These are phyloP conservation scores for Holacanthella duospinosa DNA, from an alignment of 2,888 invertebrate species.

Conservation along the genomic window DNA sequence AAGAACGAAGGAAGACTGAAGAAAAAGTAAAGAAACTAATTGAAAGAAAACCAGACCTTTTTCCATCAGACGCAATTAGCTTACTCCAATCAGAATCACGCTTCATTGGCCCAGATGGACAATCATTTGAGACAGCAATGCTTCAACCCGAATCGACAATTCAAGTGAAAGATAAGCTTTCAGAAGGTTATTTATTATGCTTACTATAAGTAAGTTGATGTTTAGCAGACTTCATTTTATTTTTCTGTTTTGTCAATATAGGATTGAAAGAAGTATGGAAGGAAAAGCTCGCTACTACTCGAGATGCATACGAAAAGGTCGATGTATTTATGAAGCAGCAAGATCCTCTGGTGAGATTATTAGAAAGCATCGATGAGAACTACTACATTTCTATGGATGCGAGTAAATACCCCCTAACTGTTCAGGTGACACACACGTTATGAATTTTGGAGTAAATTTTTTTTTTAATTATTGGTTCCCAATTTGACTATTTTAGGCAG, in stretches of 20 bases:
- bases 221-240: not conserved
- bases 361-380: not conserved
- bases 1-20: too few species aligned
- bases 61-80: not conserved
- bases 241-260: not conserved
- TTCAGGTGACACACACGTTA: not conserved
- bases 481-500: not conserved
- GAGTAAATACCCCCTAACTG: not conserved
- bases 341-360: not conserved
- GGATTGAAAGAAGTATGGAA: not conserved
- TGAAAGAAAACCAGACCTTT: not conserved
- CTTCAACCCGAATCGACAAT: not conserved
- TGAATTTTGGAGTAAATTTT: not conserved
- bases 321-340: not conserved
- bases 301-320: not conserved
- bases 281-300: not conserved
- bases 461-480: too few species aligned
- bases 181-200: too few species aligned
- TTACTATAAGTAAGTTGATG: too few species aligned
- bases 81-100: not conserved
- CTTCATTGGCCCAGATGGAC: not conserved
- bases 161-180: too few species aligned
- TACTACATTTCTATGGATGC: not conserved
- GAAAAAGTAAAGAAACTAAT: not conserved
- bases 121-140: not conserved